Evolutionary conservation across 1,140 invertebrate genomes (phyloP).

Genomic region (Nixonia krombeini): DNA sequence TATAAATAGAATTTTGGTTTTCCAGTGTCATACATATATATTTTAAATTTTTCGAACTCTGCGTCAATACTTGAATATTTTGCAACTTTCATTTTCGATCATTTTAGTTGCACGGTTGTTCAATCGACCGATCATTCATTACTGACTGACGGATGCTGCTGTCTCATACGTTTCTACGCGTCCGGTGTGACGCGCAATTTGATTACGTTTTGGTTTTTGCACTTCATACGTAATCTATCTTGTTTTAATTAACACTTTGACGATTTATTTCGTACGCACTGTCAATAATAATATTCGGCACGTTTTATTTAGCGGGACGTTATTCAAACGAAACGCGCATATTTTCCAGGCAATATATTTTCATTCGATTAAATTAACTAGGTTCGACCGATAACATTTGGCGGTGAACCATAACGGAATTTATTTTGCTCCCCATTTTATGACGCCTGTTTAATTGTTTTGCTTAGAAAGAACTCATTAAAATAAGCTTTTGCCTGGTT

Average conservation of each 20-base stretch:
- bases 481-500: no score
- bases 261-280: neutral
- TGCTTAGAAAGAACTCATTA: no score
- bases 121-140: no score
- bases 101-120: no score
- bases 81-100: no score
- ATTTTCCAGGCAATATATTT: neutral
- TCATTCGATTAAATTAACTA: neutral
- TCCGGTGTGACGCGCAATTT: neutral
- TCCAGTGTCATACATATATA: no score
- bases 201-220: neutral
- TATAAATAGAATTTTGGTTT: no score
- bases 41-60: no score
- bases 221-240: neutral
- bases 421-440: no score
- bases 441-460: neutral
- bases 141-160: neutral
- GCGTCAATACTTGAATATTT: no score
- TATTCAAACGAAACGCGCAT: neutral
- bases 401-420: no score
- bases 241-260: slow-evolving; percentile 1
- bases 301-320: neutral
- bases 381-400: neutral
- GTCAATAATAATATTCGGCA: neutral
- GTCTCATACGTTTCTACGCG: no score